A percentile compares a stretch with the other conserved stretches of the same genome.
Evolutionary conservation across 2,888 invertebrate species (phyloP).

Genomic region (Prenolepis imparis): DNA sequence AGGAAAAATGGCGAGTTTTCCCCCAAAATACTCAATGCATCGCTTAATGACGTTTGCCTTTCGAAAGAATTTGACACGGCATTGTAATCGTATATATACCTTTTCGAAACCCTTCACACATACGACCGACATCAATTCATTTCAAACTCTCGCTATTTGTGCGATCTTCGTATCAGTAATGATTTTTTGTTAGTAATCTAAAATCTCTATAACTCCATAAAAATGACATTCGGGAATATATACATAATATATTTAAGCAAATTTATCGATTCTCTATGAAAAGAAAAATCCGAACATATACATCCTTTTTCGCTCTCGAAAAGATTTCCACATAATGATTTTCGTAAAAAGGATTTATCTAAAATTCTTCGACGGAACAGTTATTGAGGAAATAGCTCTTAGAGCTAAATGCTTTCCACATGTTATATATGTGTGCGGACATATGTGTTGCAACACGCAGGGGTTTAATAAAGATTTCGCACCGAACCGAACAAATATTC

Average conservation of each 20-base stretch:
- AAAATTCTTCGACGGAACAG: not conserved
- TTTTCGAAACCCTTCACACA: not conserved
- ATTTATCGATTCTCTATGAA: not conserved
- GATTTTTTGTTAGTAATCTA: not conserved
- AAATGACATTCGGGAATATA: not conserved
- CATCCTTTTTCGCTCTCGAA: not conserved
- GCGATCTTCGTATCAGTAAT: too few relatives aligned
- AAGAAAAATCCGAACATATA: not conserved
- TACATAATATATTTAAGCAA: too few relatives aligned
- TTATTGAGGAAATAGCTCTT: not conserved
- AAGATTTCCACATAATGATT: not conserved
- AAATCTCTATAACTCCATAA: not conserved
- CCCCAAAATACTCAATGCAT: constrained; percentile 61
- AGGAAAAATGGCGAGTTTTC: constrained; percentile 38
- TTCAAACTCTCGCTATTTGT: not conserved
- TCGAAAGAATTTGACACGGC: constrained; percentile 58
- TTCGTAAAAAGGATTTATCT: not conserved
- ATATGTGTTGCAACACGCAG: not conserved
- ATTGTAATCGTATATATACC: not conserved
- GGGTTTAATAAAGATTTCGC: not conserved
- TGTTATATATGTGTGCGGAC: not conserved
- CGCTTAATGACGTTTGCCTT: constrained; percentile 55
- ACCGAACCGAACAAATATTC: not conserved
- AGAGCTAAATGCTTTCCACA: not conserved
- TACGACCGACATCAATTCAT: not conserved